Conservation (phyloP, 2,888 invertebrate genomes). For the Meiosimyza platycephala region DNA sequence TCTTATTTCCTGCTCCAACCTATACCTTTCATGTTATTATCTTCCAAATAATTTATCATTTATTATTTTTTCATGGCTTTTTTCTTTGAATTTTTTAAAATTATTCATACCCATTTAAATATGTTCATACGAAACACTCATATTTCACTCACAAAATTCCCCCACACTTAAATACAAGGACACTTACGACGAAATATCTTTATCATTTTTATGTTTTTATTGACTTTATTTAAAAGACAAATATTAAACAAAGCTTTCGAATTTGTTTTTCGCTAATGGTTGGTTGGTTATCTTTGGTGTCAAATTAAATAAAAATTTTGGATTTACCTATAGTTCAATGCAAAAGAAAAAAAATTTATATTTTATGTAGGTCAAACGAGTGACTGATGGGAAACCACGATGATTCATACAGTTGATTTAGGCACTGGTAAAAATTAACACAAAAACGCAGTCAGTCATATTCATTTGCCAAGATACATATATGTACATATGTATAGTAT, state of each 20-base stretch:
- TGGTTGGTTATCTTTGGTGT: not conserved
- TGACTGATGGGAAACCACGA: constrained; percentile 18
- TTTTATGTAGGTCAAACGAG: constrained; percentile 17
- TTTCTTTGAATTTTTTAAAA: not conserved
- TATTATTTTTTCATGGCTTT: not conserved
- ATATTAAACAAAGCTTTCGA: too few species aligned
- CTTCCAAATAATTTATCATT: too few species aligned
- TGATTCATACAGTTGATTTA: constrained; percentile 15
- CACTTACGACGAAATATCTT: constrained; percentile 10
- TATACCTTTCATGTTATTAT: too few species aligned
- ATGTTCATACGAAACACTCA: not conserved
- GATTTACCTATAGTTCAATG: not conserved
- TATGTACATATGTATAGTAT: too few species aligned
- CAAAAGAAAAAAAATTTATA: constrained; percentile 12
- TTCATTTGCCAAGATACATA: too few species aligned
- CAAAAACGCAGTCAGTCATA: too few species aligned
- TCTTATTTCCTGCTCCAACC: too few species aligned
- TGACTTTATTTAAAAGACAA: too few species aligned
- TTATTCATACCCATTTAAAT: not conserved
- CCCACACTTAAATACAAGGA: constrained; percentile 8
- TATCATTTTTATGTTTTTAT: not conserved
- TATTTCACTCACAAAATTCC: not conserved
- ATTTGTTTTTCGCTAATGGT: too few species aligned
- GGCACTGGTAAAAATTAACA: too few species aligned
- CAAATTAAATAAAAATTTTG: not conserved